A percentile compares a stretch with the other conserved stretches of the same genome.
Evolutionary conservation across 2,113 vertebrate genomes (phyloP).

Genomic region (Mastomys coucha): DNA sequence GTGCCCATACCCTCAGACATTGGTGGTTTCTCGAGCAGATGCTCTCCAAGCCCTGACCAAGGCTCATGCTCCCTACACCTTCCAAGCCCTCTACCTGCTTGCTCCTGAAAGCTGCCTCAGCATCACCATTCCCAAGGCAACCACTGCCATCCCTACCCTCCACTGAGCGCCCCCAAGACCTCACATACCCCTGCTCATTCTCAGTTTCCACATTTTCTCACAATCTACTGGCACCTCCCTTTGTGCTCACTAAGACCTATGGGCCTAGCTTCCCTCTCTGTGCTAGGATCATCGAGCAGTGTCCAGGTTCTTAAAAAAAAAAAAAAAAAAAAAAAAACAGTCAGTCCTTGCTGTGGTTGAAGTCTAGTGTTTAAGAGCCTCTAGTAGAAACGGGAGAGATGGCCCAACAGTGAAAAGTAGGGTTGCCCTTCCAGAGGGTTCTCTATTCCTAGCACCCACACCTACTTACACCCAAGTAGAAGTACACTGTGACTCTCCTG

Average conservation of each 20-base stretch:
- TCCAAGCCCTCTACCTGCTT: too few species aligned
- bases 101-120: background rate
- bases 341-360: too few species aligned
- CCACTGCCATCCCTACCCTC: background rate
- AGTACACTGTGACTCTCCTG: background rate
- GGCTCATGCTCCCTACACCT: background rate
- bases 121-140: background rate
- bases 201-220: background rate
- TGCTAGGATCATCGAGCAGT: background rate
- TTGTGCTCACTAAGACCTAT: background rate
- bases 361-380: background rate
- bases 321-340: too few species aligned
- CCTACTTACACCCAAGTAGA: background rate
- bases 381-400: background rate
- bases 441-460: background rate
- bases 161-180: background rate
- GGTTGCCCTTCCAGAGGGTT: background rate
- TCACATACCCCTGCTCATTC: background rate
- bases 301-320: background rate
- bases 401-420: background rate
- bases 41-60: too few species aligned
- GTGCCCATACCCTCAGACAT: background rate
- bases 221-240: background rate
- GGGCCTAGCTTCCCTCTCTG: background rate
- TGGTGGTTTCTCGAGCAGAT: too few species aligned